phyloP scores from a whole-genome alignment of 2,888 invertebrate species.

The Synergus itoensis region DNA sequence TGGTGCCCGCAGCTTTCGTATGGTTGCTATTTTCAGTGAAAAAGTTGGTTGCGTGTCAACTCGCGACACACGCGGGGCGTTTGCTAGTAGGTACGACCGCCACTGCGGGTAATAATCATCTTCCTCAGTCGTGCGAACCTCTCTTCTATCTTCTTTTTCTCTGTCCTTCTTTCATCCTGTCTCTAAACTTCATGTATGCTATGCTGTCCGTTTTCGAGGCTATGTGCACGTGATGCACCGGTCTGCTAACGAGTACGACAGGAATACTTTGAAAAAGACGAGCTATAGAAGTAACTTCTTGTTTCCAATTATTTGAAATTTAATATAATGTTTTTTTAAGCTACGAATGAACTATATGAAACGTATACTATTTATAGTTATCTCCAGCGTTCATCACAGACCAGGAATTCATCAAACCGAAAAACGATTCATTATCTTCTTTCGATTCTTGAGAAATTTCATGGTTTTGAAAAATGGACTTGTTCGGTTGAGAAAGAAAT shows the following conservation, averaged over 20 bases:
- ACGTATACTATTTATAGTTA: neutral
- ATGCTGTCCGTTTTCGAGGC: neutral
- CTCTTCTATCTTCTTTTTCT: constrained; percentile 21
- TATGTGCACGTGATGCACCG: neutral
- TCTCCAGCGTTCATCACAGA: neutral
- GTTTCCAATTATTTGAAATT: neutral
- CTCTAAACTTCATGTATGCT: neutral
- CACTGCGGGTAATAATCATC: constrained; percentile 58
- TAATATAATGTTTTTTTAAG: too few species aligned
- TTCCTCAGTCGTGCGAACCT: constrained; percentile 53
- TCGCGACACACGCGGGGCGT: constrained; percentile 59
- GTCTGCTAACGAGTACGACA: neutral
- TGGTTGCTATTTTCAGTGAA: constrained; percentile 61
- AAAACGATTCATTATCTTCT: constrained; percentile 63
- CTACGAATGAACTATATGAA: too few species aligned
- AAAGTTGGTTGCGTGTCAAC: constrained; percentile 66
- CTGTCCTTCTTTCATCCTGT: constrained; percentile 20
- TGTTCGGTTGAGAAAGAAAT: constrained; percentile 1
- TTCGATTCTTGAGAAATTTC: constrained; percentile 36
- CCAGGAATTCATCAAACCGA: neutral
- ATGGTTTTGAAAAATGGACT: constrained; percentile 1
- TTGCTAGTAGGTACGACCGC: constrained; percentile 56
- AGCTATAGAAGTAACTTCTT: neutral
- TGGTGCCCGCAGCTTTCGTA: constrained; percentile 66
- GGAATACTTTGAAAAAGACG: neutral